Evolutionary conservation across 2,888 invertebrate genomes (phyloP).

Genomic region (Drosophila acutilabella): DNA sequence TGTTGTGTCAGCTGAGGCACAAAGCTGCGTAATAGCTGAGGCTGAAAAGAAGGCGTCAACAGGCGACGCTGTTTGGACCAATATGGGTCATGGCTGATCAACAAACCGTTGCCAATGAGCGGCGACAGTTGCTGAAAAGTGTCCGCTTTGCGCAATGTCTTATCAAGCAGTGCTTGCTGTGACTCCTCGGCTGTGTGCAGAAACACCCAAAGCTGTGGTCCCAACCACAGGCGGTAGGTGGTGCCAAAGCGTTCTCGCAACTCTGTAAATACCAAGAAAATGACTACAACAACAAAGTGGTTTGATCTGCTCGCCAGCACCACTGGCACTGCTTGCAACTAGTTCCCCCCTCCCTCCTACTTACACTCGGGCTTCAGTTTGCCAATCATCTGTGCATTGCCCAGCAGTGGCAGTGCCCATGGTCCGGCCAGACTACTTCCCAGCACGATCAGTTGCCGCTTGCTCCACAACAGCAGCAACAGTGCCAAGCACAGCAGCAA

Average conservation of each 20-base stretch:
- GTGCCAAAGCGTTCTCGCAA: slow-evolving; percentile 70
- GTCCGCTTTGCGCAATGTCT: slow-evolving; percentile 73
- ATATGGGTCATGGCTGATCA: slow-evolving; percentile 82
- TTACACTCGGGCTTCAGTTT: slow-evolving; percentile 83
- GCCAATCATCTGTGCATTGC: slow-evolving; percentile 82
- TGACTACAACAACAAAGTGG: slow-evolving; percentile 53
- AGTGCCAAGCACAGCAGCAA: slow-evolving; percentile 22
- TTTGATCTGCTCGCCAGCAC: neutral
- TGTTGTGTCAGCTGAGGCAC: slow-evolving; percentile 88
- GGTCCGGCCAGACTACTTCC: slow-evolving; percentile 81
- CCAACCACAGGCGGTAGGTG: slow-evolving; percentile 83
- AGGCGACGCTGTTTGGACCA: slow-evolving; percentile 90
- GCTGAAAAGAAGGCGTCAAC: slow-evolving; percentile 92
- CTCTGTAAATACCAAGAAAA: slow-evolving; percentile 75
- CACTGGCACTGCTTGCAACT: neutral
- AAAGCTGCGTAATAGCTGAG: slow-evolving; percentile 90
- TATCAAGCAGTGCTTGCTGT: slow-evolving; percentile 79
- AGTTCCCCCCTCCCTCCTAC: slow-evolving; percentile 15
- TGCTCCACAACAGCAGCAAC: slow-evolving; percentile 51
- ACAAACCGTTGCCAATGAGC: slow-evolving; percentile 82
- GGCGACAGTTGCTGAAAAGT: slow-evolving; percentile 79
- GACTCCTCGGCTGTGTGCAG: slow-evolving; percentile 81
- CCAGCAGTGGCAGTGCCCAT: slow-evolving; percentile 81
- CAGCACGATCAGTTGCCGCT: slow-evolving; percentile 60
- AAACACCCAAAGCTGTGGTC: slow-evolving; percentile 83